Evolutionary conservation across 2,797 vertebrate species (phyloP), one percentile per base, ranked within the genome.

Genomic region (Xyrichtys novacula): DNA sequence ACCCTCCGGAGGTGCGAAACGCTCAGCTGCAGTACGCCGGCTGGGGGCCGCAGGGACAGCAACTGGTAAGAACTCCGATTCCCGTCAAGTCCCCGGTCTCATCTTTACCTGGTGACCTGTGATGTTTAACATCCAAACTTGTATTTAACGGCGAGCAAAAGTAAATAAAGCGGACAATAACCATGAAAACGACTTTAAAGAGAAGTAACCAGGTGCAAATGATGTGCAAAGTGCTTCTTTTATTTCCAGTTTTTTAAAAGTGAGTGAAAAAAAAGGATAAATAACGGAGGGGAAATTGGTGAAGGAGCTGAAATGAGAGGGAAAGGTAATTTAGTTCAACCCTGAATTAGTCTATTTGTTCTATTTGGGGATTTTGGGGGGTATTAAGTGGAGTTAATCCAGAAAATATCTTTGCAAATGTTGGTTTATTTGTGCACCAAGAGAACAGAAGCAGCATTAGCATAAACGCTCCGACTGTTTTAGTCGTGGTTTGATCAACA

Each of bases 21-120:
- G 95, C 95, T 67, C 95, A 96, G 76, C 96, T 99, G 73, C 98
- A 98, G 84, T 99, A 95, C 5, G 98, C 98, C 2, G 98, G 97
- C 79, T 98, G 98, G 98, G 98, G 98, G 19, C 96, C 97, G 0
- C 94, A 94, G 80, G 97, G 96, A 54, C 97, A 99, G 85, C 98
- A 99, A 78, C 94, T 99, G 97, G 97, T 98, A 93, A 95, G 95
- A 78, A 52, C 44, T 25, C 1, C 62, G 22, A 17, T 59, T 68
- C 16, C 60, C 62, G 59, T 23, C 11, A 52, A 19, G 9, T 22
- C 4, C 8, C 31, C 1, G 9, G 12, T 7, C 1, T 31, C 3
- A 10, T 6, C 11, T 36, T 20, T 4, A 11, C 20, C 23, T 20
- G 14, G 14, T 34, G 46, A 54, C 17, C n/a, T 38, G 6, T 55